Percentiles rank a stretch among this genome's conserved stretches.
Conservation (phyloP, 2,113 vertebrate species). For the Lonchura striata region DNA sequence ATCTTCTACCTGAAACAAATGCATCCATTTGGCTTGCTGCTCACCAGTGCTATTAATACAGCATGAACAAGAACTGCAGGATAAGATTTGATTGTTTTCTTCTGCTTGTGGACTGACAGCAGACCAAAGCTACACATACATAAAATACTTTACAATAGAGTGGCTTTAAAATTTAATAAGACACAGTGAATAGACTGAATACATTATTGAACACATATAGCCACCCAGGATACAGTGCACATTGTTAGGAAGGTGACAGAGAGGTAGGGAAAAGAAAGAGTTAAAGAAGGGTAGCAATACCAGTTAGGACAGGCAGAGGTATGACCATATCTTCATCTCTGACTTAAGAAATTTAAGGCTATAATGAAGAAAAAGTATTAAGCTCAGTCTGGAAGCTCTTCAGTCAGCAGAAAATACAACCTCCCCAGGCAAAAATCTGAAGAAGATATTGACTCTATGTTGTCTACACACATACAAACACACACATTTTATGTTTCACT, state of each 20-base stretch:
- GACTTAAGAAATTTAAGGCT: neutral
- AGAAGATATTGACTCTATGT: neutral
- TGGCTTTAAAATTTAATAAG: slow-evolving; percentile 37
- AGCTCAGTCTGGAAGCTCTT: neutral
- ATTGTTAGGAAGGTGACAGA: neutral
- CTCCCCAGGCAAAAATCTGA: neutral
- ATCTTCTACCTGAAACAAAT: neutral
- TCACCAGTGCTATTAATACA: neutral
- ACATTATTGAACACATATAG: neutral
- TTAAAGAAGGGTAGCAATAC: neutral
- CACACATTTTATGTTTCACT: neutral
- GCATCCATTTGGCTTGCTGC: neutral
- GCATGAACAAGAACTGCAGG: neutral
- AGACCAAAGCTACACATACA: neutral
- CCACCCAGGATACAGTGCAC: neutral
- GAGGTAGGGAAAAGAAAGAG: neutral
- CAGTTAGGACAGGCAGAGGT: neutral
- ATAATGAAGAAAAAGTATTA: neutral
- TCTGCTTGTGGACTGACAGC: neutral
- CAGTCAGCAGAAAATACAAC: neutral
- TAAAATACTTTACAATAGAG: neutral
- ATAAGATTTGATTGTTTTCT: neutral
- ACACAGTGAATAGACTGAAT: neutral
- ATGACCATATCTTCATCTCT: neutral
- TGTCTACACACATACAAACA: neutral